Evolutionary conservation across 2,888 invertebrate genomes (phyloP).

Genomic region (Nymphalis urticae): DNA sequence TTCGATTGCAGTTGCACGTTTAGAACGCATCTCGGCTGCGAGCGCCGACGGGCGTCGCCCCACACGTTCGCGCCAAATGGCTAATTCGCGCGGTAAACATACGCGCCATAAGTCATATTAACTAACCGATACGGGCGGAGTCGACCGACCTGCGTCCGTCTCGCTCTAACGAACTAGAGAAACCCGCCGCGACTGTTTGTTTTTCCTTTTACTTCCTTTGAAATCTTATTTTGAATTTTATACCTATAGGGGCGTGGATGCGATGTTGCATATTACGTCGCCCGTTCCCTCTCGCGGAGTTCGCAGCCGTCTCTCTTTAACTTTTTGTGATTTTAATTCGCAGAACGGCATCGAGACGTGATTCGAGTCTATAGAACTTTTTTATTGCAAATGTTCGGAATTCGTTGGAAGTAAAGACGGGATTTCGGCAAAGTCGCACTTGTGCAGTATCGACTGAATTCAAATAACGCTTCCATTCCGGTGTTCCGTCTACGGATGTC

Average conservation of each 20-base stretch:
- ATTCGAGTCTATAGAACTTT: conserved; percentile 74
- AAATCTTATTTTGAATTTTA: conserved; percentile 81
- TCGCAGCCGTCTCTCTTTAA: conserved; percentile 62
- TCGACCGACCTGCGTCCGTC: conserved; percentile 59
- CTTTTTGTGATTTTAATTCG: conserved; percentile 82
- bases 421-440: conserved; percentile 59
- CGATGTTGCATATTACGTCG: conserved; percentile 82
- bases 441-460: conserved; percentile 59
- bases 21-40: conserved; percentile 42
- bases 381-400: conserved; percentile 72
- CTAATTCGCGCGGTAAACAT: conserved; percentile 78
- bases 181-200: conserved; percentile 71
- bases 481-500: conserved; percentile 22
- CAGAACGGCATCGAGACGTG: conserved; percentile 78
- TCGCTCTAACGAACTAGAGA: conserved; percentile 74
- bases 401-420: conserved; percentile 65
- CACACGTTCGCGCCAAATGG: conserved; percentile 73
- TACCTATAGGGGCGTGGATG: conserved; percentile 81
- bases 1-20: conserved; percentile 50
- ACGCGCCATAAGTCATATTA: conserved; percentile 79
- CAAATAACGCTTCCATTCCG: conserved; percentile 45
- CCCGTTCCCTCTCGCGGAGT: conserved; percentile 67
- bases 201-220: conserved; percentile 79
- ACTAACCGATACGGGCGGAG: conserved; percentile 64
- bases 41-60: conserved; percentile 61